phyloP scores from a whole-genome alignment of 2,797 vertebrate genomes.

The Myoxocephalus aenaeus region DNA sequence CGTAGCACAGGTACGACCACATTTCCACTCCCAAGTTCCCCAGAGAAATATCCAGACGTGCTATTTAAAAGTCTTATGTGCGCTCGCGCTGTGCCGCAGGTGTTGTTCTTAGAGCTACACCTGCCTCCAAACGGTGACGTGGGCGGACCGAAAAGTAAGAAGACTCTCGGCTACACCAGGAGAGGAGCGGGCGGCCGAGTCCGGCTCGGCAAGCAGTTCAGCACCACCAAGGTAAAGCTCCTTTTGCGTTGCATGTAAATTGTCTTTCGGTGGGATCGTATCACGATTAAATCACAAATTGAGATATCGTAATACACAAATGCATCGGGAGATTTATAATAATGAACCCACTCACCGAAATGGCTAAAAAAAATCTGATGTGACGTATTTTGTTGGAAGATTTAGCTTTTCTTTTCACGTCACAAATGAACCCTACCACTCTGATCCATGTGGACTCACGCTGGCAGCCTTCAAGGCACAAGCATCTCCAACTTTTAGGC shows the following conservation, averaged over 20 bases:
- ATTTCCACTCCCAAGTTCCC: background rate
- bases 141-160: constrained; percentile 86
- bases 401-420: too few relatives aligned
- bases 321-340: background rate
- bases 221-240: constrained; percentile 91
- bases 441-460: background rate
- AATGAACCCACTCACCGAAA: background rate
- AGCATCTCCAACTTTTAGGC: too few relatives aligned
- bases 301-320: background rate
- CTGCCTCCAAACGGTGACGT: constrained; percentile 92
- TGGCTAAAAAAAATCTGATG: too few relatives aligned
- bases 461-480: too few relatives aligned
- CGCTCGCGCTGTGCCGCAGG: constrained; percentile 64
- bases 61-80: background rate
- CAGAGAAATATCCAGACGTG: too few relatives aligned
- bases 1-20: constrained; percentile 89
- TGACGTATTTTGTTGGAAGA: too few relatives aligned
- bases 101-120: constrained; percentile 95
- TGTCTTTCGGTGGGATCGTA: background rate
- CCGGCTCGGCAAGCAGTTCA: constrained; percentile 90
- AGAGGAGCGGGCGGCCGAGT: constrained; percentile 81
- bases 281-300: background rate
- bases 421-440: too few relatives aligned
- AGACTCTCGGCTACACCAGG: constrained; percentile 92
- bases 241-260: background rate